Evolutionary conservation across 2,797 vertebrate species (phyloP).

Genomic region (Ambastaia sidthimunki): DNA sequence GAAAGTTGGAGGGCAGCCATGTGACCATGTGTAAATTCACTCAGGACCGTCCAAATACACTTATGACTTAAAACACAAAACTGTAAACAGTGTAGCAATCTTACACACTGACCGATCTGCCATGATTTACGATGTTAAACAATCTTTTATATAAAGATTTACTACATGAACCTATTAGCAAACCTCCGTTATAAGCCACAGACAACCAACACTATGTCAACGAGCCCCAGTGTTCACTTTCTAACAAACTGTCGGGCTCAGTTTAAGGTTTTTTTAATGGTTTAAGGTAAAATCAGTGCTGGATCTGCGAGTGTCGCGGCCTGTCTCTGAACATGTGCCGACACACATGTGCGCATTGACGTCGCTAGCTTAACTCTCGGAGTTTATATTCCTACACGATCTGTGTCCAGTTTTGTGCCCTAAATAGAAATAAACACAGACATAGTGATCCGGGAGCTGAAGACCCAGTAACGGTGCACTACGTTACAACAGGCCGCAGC

Average conservation of each 20-base stretch:
- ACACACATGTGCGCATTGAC: slow-evolving; percentile 34
- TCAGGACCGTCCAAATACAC: background rate
- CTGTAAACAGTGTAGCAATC: background rate
- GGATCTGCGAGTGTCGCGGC: slow-evolving; percentile 1
- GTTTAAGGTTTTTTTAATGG: background rate
- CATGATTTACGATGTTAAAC: background rate
- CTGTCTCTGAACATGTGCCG: slow-evolving; percentile 39
- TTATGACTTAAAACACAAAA: background rate
- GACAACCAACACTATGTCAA: background rate
- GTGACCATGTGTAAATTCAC: background rate
- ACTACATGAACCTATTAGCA: background rate
- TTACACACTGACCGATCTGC: background rate
- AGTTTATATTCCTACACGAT: background rate
- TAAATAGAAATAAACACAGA: background rate
- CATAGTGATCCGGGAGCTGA: background rate
- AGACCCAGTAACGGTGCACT: background rate
- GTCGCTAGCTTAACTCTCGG: background rate
- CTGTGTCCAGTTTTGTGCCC: background rate
- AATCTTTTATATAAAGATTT: background rate
- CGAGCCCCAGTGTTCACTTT: background rate
- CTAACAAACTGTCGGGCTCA: too few relatives aligned
- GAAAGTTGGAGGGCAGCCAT: background rate
- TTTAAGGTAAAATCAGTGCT: background rate
- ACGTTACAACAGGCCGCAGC: slow-evolving; percentile 32
- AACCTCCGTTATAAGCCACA: background rate